These are phyloP conservation scores for Melipona quadrifasciata DNA, from an alignment of 1,140 invertebrate genomes.

Conservation along the genomic window DNA sequence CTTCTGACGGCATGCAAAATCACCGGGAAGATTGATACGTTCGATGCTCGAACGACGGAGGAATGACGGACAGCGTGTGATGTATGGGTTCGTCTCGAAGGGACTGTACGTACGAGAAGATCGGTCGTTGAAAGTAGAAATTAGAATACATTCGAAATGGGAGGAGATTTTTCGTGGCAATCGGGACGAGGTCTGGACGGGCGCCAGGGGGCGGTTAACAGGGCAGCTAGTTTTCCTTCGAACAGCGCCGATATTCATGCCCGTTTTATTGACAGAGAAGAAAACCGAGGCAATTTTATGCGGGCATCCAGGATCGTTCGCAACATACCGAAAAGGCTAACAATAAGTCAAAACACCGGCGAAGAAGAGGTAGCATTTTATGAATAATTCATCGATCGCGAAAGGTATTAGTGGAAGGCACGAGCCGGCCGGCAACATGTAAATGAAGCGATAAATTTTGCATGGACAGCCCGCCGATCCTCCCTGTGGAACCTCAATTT, in stretches of 20 bases:
- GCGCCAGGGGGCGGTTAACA: constrained; percentile 16
- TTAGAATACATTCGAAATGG: constrained; percentile 11
- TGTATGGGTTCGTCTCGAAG: constrained; percentile 21
- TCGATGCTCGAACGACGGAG: neutral
- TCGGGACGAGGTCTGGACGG: constrained; percentile 26
- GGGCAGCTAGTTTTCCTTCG: constrained; percentile 28
- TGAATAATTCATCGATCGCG: constrained; percentile 70
- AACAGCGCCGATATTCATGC: constrained; percentile 54
- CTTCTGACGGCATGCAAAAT: neutral
- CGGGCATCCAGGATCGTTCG: constrained; percentile 58
- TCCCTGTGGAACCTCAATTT: constrained; percentile 65
- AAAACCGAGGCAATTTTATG: constrained; percentile 50
- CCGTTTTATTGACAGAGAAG: constrained; percentile 51
- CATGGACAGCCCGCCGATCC: constrained; percentile 64
- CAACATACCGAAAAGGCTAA: constrained; percentile 62
- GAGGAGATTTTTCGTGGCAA: neutral
- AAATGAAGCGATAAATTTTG: constrained; percentile 71
- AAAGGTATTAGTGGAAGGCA: constrained; percentile 67
- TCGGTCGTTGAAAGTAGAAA: constrained; percentile 40
- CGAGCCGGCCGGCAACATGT: constrained; percentile 68
- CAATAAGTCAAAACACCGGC: constrained; percentile 68
- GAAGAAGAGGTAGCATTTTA: constrained; percentile 63
- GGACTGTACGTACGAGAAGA: neutral
- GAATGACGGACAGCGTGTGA: constrained; percentile 29
- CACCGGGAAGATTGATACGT: constrained; percentile 32